These are phyloP conservation scores for Orchesella flavescens DNA, from an alignment of 2,888 invertebrate genomes.

Conservation along the genomic window DNA sequence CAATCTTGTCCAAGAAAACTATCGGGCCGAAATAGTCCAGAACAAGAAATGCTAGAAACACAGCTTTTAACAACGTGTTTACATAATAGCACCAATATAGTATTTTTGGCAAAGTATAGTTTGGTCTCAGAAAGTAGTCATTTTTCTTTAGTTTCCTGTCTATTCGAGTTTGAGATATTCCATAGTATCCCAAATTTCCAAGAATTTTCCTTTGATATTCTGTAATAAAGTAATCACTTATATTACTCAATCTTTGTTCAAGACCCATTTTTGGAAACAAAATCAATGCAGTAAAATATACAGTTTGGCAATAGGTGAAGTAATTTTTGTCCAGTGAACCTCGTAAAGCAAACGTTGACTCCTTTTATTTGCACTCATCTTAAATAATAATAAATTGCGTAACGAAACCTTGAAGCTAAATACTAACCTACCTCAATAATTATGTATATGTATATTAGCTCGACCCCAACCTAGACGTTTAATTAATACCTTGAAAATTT, in stretches of 20 bases:
- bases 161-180: slow-evolving; percentile 20
- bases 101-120: not conserved
- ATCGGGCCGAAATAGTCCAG: slow-evolving; percentile 32
- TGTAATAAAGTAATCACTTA: slow-evolving; percentile 9
- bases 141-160: not conserved
- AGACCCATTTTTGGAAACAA: not conserved
- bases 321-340: too few species aligned
- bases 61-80: slow-evolving; percentile 19
- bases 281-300: too few species aligned
- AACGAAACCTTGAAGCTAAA: too few species aligned
- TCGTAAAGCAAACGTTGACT: too few species aligned
- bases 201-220: slow-evolving; percentile 27
- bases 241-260: not conserved
- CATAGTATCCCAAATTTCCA: slow-evolving; percentile 43
- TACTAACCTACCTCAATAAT: too few species aligned
- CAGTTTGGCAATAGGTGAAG: too few species aligned
- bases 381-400: too few species aligned
- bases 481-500: too few species aligned
- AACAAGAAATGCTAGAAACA: slow-evolving; percentile 28
- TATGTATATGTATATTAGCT: too few species aligned
- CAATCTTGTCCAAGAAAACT: slow-evolving; percentile 46
- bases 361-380: too few species aligned
- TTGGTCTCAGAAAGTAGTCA: not conserved
- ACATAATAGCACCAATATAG: slow-evolving; percentile 19
- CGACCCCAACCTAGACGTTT: too few species aligned